These are phyloP conservation scores for Tenualosa thibaudeaui DNA, from an alignment of 2,797 vertebrate genomes.

Conservation along the genomic window DNA sequence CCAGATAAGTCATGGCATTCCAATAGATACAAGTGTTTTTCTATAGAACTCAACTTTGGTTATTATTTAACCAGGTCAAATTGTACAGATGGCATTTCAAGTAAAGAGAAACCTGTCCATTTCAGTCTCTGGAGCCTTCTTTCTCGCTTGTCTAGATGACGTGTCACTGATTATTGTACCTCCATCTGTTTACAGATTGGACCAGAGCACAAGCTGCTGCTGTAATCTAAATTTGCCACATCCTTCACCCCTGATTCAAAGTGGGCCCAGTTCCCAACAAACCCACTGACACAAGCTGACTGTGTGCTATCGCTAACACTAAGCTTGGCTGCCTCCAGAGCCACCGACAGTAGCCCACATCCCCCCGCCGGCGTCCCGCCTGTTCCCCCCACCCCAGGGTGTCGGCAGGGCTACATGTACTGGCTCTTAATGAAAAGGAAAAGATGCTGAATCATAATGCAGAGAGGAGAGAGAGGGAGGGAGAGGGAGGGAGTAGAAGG, in stretches of 20 bases:
- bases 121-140: neutral
- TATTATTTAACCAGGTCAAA: neutral
- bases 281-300: too few relatives aligned
- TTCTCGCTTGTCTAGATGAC: neutral
- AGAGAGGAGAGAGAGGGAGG: slow-evolving; percentile 36
- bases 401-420: slow-evolving; percentile 52
- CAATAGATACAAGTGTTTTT: neutral
- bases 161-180: neutral
- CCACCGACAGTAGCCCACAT: neutral
- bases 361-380: neutral
- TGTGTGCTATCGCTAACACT: too few relatives aligned
- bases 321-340: too few relatives aligned
- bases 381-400: neutral
- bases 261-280: too few relatives aligned
- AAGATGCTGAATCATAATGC: slow-evolving; percentile 72
- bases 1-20: neutral
- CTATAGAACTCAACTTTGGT: neutral
- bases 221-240: too few relatives aligned
- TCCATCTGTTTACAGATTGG: too few relatives aligned
- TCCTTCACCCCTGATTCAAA: too few relatives aligned
- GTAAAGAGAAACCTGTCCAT: neutral
- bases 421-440: slow-evolving; percentile 43
- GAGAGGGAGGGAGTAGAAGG: slow-evolving; percentile 10
- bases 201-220: too few relatives aligned
- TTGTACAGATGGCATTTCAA: too few relatives aligned